Evolutionary conservation across 2,113 vertebrate genomes (phyloP).

Genomic region (Prionailurus bengalensis): DNA sequence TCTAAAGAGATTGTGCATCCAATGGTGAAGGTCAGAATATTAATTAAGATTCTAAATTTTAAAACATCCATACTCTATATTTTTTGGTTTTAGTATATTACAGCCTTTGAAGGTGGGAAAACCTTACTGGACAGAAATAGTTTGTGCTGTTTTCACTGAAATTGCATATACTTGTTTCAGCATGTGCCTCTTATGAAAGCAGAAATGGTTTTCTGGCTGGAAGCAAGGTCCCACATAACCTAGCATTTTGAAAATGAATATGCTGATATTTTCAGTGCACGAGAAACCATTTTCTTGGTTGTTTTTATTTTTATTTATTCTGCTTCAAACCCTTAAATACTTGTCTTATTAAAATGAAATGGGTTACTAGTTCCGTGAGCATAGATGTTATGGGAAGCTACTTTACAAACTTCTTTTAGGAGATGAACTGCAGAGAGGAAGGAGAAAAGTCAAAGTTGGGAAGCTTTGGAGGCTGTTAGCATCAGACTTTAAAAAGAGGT

Average conservation of each 20-base stretch:
- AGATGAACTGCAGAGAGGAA: neutral
- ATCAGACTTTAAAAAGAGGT: neutral
- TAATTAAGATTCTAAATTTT: slow-evolving; percentile 67
- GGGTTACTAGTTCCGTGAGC: neutral
- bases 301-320: slow-evolving; percentile 50
- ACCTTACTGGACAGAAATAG: neutral
- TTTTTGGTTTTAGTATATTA: neutral
- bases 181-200: neutral
- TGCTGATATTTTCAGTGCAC: neutral
- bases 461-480: neutral
- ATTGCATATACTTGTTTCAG: neutral
- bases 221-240: neutral
- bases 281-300: neutral
- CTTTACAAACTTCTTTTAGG: slow-evolving; percentile 27
- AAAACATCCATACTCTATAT: slow-evolving; percentile 25
- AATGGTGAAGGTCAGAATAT: slow-evolving; percentile 30
- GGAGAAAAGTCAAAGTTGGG: neutral
- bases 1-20: neutral
- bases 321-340: slow-evolving; percentile 27
- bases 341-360: slow-evolving; percentile 43
- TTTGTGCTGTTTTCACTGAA: neutral
- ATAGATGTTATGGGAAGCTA: neutral
- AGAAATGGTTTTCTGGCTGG: neutral
- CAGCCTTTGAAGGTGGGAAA: slow-evolving; percentile 3
- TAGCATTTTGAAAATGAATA: neutral